Evolutionary conservation across 2,888 invertebrate genomes (phyloP), one percentile per base, ranked within the genome.

Genomic region (Blastobasis adustella): DNA sequence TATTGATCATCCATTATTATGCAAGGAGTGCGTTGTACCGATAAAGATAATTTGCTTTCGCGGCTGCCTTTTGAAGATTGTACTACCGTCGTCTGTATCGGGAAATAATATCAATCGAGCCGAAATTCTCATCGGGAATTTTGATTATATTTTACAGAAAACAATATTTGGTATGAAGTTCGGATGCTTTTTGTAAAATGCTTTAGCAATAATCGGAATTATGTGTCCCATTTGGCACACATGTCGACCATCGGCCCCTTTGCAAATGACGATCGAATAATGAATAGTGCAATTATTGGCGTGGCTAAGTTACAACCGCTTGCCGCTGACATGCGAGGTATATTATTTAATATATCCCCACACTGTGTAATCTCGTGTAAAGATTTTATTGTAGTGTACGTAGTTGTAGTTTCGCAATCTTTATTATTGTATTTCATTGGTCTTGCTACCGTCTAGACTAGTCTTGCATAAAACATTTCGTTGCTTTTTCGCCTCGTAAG

Each of bases 1-100:
- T 75, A 74, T 76, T 74, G 71, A 72, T 71, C 64, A 67, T 66
- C 65, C 58, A 67, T 70, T 74, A 69, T 69, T 70, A 71, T 66
- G 62, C 64, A 65, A 65, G 62, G 67, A 69, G 69, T 76, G 73
- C 54, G 66, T 55, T 59, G 55, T 58, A 56, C 47, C 58, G 76
- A 77, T 79, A 78, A 73, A 67, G 51, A 49, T 52, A 55, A 58
- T 57, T 55, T 59, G 44, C 55, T 55, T 53, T 54, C 43, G 46
- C 49, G 50, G 52, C 51, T 55, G 51, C 52, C 51, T 48, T 44
- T 48, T 8, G 36, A 45, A 52, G 53, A 58, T 58, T 55, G 52
- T 50, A 49, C 43, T 46, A 42, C 10, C 38, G 46, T 46, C 38
- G 46, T 46, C 45, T 45, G 23, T 2, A 23, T 23, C 23, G 23